Conservation (phyloP, 2,113 vertebrate species). For the Petrocephalus zakoni region DNA sequence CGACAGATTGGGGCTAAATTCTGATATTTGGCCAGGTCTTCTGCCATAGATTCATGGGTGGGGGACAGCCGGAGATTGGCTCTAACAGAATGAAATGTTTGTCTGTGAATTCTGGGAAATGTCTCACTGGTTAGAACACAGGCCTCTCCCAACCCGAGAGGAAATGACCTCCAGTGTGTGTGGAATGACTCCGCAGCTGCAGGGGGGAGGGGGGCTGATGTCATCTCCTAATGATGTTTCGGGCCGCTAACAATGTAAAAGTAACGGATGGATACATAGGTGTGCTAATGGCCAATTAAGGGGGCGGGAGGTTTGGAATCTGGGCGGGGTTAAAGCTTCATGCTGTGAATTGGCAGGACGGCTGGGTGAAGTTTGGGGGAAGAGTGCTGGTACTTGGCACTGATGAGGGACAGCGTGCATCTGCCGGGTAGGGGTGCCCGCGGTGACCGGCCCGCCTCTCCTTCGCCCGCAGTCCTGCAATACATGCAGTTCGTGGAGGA, state of each 20-base stretch:
- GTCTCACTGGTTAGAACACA: neutral
- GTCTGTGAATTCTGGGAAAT: constrained; percentile 13
- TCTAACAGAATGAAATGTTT: neutral
- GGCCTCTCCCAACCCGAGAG: neutral
- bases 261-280: neutral
- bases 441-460: constrained; percentile 20
- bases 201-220: neutral
- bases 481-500: constrained; percentile 99
- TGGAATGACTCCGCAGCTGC: neutral
- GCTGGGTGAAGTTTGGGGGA: neutral
- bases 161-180: constrained; percentile 1
- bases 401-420: neutral
- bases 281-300: neutral
- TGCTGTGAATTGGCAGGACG: neutral
- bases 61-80: neutral
- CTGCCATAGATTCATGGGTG: neutral
- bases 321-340: neutral
- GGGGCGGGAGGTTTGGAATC: neutral
- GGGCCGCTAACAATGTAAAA: neutral
- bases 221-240: neutral
- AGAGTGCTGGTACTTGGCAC: neutral
- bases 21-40: neutral
- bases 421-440: neutral
- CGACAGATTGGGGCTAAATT: neutral
- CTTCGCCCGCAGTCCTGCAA: constrained; percentile 71